These are phyloP conservation scores for Timema podura DNA, from an alignment of 2,888 invertebrate species.

Conservation along the genomic window DNA sequence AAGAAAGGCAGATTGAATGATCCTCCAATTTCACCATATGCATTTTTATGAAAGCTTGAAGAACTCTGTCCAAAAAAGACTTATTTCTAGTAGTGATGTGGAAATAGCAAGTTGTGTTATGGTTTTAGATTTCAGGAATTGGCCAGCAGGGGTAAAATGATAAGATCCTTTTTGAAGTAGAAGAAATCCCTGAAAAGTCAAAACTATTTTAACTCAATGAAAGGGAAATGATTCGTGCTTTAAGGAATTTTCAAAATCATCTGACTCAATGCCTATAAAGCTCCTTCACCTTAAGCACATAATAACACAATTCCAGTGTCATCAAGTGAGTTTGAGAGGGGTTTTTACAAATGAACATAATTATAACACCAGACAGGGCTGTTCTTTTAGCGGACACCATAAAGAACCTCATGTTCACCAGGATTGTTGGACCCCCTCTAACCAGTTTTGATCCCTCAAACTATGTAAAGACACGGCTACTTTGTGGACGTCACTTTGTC, in stretches of 20 bases:
- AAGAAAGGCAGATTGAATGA: not conserved
- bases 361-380: constrained; percentile 13
- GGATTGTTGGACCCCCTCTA: constrained; percentile 16
- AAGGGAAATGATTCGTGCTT: constrained; percentile 2
- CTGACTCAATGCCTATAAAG: not conserved
- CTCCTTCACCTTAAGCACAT: constrained; percentile 6
- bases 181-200: not conserved
- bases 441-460: not conserved
- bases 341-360: constrained; percentile 8
- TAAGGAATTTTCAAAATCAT: not conserved
- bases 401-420: constrained; percentile 12
- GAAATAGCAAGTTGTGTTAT: too few relatives aligned
- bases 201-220: not conserved
- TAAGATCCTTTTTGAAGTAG: not conserved
- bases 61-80: too few relatives aligned
- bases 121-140: too few relatives aligned
- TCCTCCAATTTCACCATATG: too few relatives aligned
- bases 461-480: not conserved
- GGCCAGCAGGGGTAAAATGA: not conserved
- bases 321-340: constrained; percentile 8
- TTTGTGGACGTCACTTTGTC: not conserved
- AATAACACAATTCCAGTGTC: constrained; percentile 7
- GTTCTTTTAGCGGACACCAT: not conserved
- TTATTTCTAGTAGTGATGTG: too few relatives aligned
- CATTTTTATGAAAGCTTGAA: too few relatives aligned